Evolutionary conservation across 53 echinoderm and acorn worm species (phyloP).

Genomic region (Hippasteria phrygiana): DNA sequence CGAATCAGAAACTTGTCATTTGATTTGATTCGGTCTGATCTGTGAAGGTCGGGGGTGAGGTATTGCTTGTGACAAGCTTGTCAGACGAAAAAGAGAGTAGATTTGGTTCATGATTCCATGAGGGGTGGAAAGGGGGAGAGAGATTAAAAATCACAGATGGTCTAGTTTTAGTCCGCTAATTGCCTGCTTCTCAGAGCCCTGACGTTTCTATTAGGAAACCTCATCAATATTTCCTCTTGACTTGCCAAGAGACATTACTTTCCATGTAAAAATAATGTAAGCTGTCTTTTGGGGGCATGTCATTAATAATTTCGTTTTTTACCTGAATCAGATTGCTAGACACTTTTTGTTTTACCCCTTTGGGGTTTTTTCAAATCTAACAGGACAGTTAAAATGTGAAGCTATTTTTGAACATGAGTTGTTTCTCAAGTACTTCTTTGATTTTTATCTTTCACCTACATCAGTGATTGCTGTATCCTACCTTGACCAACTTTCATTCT

Average conservation of each 20-base stretch:
- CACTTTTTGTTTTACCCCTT: neutral
- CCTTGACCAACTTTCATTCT: no score
- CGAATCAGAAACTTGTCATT: conserved; percentile 49
- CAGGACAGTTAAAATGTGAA: neutral
- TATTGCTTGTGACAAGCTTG: conserved; percentile 36
- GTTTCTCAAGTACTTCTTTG: no score
- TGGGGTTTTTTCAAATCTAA: neutral
- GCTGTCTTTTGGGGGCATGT: neutral
- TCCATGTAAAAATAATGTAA: neutral
- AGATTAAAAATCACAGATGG: neutral
- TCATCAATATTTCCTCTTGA: conserved; percentile 36
- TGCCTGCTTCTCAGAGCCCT: neutral
- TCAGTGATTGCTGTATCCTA: no score
- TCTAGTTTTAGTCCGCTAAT: conserved; percentile 29
- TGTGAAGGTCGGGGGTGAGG: conserved; percentile 41
- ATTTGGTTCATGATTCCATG: neutral
- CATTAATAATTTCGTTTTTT: neutral
- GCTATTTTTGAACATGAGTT: no score
- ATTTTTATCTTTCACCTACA: no score
- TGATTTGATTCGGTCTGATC: conserved; percentile 56
- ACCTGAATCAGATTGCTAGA: neutral
- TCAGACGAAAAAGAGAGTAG: neutral
- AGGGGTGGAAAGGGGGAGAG: neutral
- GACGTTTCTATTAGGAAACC: conserved; percentile 39
- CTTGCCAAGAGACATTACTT: conserved; percentile 42